Conservation (phyloP, 2,113 vertebrate genomes). For the Scomber japonicus region DNA sequence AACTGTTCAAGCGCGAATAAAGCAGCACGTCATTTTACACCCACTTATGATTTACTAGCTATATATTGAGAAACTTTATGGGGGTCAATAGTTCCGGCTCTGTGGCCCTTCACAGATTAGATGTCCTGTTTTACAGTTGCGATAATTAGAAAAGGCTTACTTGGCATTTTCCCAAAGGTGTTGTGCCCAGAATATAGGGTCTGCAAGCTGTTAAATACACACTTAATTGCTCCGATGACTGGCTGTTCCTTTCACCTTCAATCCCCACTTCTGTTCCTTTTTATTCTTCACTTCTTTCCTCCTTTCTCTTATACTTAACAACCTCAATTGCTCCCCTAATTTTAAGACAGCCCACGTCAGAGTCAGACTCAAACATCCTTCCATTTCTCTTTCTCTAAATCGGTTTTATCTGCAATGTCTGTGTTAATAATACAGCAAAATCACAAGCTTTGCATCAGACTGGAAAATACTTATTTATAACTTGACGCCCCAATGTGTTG, state of each 20-base stretch:
- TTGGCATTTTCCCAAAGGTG: constrained; percentile 50
- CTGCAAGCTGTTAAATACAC: constrained; percentile 49
- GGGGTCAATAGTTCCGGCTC: constrained; percentile 34
- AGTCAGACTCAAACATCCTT: background rate
- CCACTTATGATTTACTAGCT: constrained; percentile 34
- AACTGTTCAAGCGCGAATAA: constrained; percentile 20
- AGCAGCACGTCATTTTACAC: constrained; percentile 23
- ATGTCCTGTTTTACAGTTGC: constrained; percentile 57
- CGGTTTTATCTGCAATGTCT: background rate
- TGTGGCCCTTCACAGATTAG: constrained; percentile 50
- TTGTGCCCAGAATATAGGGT: constrained; percentile 33
- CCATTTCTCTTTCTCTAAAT: constrained; percentile 27
- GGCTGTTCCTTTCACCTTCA: constrained; percentile 40
- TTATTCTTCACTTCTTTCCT: background rate
- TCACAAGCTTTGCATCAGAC: background rate
- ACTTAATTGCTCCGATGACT: constrained; percentile 66
- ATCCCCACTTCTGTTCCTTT: constrained; percentile 23
- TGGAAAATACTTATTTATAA: background rate
- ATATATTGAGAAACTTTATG: constrained; percentile 28
- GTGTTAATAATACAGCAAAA: background rate
- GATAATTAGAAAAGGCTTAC: constrained; percentile 74
- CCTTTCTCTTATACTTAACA: constrained; percentile 24
- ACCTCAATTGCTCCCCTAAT: background rate
- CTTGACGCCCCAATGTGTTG: background rate
- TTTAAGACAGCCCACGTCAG: constrained; percentile 9